Evolutionary conservation across 1,140 invertebrate genomes (phyloP).

Genomic region (Danaus melanippus): DNA sequence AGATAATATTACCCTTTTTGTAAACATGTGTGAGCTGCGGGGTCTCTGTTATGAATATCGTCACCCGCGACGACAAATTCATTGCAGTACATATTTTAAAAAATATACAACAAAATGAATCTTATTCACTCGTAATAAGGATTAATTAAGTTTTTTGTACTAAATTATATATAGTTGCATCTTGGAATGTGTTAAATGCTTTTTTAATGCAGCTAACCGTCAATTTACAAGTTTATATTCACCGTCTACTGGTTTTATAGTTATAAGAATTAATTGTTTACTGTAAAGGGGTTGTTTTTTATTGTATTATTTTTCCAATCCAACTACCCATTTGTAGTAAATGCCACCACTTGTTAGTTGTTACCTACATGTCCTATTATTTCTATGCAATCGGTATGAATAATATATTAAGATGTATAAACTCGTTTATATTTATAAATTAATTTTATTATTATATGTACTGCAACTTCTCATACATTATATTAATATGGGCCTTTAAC

Average conservation of each 20-base stretch:
- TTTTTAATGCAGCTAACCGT: conserved; percentile 18
- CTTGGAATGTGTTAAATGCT: conserved; percentile 23
- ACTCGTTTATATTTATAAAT: no score
- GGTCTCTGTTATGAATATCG: conserved; percentile 22
- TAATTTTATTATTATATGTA: not conserved
- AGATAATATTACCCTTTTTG: conserved; percentile 25
- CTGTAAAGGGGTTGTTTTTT: not conserved
- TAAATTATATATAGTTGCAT: conserved; percentile 6
- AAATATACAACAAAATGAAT: conserved; percentile 2
- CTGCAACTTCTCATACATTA: not conserved
- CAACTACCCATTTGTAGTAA: no score
- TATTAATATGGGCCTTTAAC: no score
- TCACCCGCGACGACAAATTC: conserved; percentile 8
- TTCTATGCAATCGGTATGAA: no score
- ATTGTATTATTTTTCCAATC: no score
- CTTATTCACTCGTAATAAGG: conserved; percentile 6
- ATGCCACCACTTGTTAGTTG: no score
- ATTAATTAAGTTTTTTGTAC: not conserved
- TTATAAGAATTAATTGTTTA: conserved; percentile 16
- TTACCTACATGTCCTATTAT: no score
- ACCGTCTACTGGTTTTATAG: conserved; percentile 21
- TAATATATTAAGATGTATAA: no score
- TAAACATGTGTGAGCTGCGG: conserved; percentile 22
- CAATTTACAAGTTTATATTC: conserved; percentile 16
- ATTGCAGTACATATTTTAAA: not conserved